Evolutionary conservation across 2,888 invertebrate species (phyloP), one percentile per base, ranked within the genome.

Genomic region (Mythimna albipuncta): DNA sequence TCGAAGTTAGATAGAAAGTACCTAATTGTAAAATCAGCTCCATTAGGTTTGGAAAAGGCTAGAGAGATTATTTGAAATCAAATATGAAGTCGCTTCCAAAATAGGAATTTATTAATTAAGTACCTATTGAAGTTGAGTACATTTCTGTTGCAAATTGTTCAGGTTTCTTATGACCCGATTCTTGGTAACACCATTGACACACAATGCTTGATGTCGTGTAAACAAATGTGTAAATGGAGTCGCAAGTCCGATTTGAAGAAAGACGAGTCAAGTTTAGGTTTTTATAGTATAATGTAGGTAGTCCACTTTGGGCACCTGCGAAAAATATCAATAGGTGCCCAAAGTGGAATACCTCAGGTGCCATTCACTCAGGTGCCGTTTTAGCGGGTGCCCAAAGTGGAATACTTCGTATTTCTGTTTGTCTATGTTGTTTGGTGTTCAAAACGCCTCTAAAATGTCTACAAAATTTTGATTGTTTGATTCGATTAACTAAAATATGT

Each of bases 151-250:
- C 55, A 81, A 61, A 58, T 9, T 41, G 7, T 69, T 81, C 81
- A 52, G 11, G 21, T 77, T 64, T 2, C 52, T 3, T 47, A n/a
- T 41, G 57, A n/a, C 13, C 44, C 21, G 6, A 19, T 81, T 76
- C 81, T 52, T 11, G 13, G 52, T 65, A 81, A 1, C 9, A 66
- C 35, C 35, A 62, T 26, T 75, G 81, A 78, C 69, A 76, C 55
- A 74, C 38, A 64, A 64, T 50, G 44, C 50, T 75, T 2, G 13
- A 3, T 32, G 5, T 61, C 54, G 7, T 55, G 19, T 57, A 72
- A 77, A 65, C 61, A 54, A 76, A 62, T 11, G 5, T 65, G 81
- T 64, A 81, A 76, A 54, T 19, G 9, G 68, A 69, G 2, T 38
- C 59, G 1, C 26, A 57, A 65, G 76, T 10, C 19, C n/a, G 62